Percentiles rank a stretch among this genome's conserved stretches.
Conservation (phyloP, 2,113 vertebrate genomes). For the Corythoichthys intestinalis region DNA sequence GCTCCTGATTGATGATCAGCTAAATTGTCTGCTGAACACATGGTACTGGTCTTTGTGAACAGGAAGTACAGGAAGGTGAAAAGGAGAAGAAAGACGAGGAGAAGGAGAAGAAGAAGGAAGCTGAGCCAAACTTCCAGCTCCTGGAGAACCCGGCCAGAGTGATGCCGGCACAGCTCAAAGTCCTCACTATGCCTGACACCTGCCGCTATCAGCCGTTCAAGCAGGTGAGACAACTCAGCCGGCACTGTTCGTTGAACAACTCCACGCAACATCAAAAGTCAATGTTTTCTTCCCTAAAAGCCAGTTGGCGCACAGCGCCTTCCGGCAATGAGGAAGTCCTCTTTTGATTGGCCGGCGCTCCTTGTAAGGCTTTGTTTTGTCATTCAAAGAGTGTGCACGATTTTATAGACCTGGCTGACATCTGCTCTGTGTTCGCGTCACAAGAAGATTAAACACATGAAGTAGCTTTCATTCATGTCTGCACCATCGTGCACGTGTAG, state of each 20-base stretch:
- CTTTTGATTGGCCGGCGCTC: constrained; percentile 41
- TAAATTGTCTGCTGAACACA: not conserved
- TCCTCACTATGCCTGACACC: constrained; percentile 90
- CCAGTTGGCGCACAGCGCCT: constrained; percentile 21
- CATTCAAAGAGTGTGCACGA: constrained; percentile 33
- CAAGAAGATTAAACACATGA: constrained; percentile 18
- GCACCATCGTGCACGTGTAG: not conserved
- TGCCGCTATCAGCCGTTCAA: constrained; percentile 98
- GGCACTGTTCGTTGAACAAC: too few species aligned
- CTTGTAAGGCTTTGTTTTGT: constrained; percentile 54
- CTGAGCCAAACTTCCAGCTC: constrained; percentile 92
- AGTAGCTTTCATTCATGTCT: not conserved
- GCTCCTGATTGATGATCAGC: constrained; percentile 28
- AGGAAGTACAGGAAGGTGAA: constrained; percentile 89
- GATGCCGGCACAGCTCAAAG: constrained; percentile 97
- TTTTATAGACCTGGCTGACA: constrained; percentile 37
- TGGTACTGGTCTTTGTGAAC: constrained; percentile 25
- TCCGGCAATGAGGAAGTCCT: constrained; percentile 39
- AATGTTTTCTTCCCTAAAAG: constrained; percentile 30
- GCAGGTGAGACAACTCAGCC: constrained; percentile 78
- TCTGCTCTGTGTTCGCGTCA: constrained; percentile 29
- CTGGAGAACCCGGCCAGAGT: constrained; percentile 94
- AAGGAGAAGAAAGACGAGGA: constrained; percentile 76
- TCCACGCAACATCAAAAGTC: not conserved
- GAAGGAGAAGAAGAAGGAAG: constrained; percentile 95